Conservation (phyloP, 2,797 vertebrate species). For the Anabas testudineus region DNA sequence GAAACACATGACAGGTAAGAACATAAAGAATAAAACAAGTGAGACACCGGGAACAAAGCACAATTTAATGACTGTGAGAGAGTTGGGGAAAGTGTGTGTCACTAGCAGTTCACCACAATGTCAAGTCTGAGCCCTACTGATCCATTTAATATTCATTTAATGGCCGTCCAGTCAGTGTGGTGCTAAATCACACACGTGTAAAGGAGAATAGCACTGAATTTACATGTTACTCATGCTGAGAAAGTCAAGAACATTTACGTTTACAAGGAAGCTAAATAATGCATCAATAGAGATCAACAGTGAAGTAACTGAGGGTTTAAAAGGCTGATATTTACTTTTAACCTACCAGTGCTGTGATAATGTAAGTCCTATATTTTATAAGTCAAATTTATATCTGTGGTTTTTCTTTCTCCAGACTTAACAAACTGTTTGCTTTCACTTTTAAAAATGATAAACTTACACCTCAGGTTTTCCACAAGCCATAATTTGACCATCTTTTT, state of each 20-base stretch:
- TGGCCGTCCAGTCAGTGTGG: conserved; percentile 17
- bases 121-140: conserved; percentile 35
- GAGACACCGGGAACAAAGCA: conserved; percentile 48
- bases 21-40: conserved; percentile 54
- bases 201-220: conserved; percentile 3
- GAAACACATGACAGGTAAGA: conserved; percentile 49
- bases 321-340: too few relatives aligned
- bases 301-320: too few relatives aligned
- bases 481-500: background rate
- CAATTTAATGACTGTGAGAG: conserved; percentile 53
- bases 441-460: background rate
- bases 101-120: conserved; percentile 36
- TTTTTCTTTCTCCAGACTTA: too few relatives aligned
- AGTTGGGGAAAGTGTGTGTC: conserved; percentile 41
- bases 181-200: conserved; percentile 40
- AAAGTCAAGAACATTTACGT: background rate
- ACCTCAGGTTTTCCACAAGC: background rate
- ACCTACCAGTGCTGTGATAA: too few relatives aligned
- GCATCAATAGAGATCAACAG: too few relatives aligned
- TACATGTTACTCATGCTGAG: background rate
- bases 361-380: too few relatives aligned
- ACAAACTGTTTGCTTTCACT: too few relatives aligned
- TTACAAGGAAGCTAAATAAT: too few relatives aligned
- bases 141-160: conserved; percentile 36
- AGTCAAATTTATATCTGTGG: too few relatives aligned